Base-by-base conservation (phyloP, 2,797 vertebrate species). In the Crypturellus tataupa region DNA sequence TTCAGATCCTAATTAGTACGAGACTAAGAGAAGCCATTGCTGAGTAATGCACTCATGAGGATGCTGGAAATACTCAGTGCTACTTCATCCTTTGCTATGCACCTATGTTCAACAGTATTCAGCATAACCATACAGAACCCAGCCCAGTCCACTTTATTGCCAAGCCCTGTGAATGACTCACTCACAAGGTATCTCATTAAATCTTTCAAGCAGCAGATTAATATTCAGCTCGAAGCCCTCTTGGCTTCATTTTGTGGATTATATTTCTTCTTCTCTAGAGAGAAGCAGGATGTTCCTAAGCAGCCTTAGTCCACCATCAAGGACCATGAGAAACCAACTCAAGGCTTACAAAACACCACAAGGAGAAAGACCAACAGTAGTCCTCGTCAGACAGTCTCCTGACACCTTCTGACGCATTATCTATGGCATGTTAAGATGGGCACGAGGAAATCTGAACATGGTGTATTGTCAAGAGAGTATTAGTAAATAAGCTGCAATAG, bases 31-130 rank as follows among this genome's bases (percentile, higher is more conserved):
- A 67, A 80, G 37, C 13, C 9, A 2, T n/a, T 80, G 58, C 33
- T 91, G 91, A 89, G 40, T 75, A 89, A 86, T 63, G 46, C 24
- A n/a, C 46, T 40, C 46, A 18, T 69, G 75, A 75, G 59, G 65
- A 64, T 84, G 73, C 31, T 78, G 69, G 59, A 95, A 92, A 89
- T 59, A 89, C 0, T 95, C 49, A 72, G 12, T 37, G 85, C 87
- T 83, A 75, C 31, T 80, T 95, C 89, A 83, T 63, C 23, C 20
- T 88, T 82, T 79, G n/a, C 65, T 80, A 3, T 33, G 31, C 31
- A 49, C 13, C 1, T 4, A 0, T 33, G 23, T 5, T 67, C 31
- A 51, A 68, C 1, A 3, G 58, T 40, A 7, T 33, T 91, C 51
- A 63, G n/a, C 25, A 77, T 85, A 88, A 59, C 40, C 29, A 25